These are phyloP conservation scores for Troides aeacus DNA, from an alignment of 2,888 invertebrate species.

Conservation along the genomic window DNA sequence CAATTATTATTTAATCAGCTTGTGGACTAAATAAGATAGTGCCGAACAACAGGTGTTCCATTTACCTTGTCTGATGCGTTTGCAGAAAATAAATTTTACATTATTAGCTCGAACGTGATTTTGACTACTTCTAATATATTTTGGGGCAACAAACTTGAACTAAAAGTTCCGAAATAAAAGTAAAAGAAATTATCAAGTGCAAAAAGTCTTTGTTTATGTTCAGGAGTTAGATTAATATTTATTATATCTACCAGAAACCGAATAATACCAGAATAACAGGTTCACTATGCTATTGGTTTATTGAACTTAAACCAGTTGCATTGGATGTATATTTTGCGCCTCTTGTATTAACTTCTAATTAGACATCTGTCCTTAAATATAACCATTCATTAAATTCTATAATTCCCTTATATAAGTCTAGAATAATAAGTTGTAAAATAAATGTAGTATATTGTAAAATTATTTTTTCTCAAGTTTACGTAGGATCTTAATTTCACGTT, in stretches of 20 bases:
- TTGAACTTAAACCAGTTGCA: slow-evolving; percentile 1
- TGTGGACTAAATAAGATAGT: background rate
- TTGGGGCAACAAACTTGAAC: too few relatives aligned
- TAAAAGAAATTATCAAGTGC: background rate
- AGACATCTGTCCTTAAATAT: too few relatives aligned
- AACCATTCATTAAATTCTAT: too few relatives aligned
- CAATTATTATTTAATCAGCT: background rate
- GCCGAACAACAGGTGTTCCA: background rate
- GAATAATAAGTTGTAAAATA: too few relatives aligned
- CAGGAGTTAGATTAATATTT: background rate
- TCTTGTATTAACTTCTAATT: too few relatives aligned
- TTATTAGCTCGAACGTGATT: background rate
- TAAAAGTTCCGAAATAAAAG: background rate
- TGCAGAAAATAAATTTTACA: too few relatives aligned
- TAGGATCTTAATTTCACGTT: too few relatives aligned
- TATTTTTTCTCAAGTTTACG: too few relatives aligned
- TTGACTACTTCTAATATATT: too few relatives aligned
- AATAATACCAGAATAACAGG: background rate
- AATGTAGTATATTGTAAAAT: too few relatives aligned
- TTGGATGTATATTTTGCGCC: background rate
- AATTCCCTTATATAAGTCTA: too few relatives aligned
- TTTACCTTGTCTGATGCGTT: background rate
- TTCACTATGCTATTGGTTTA: background rate
- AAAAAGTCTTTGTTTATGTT: background rate
- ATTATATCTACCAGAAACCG: too few relatives aligned